A percentile compares a stretch with the other conserved stretches of the same genome.
Evolutionary conservation across 2,888 invertebrate genomes (phyloP).

Genomic region (Crematogaster levior): DNA sequence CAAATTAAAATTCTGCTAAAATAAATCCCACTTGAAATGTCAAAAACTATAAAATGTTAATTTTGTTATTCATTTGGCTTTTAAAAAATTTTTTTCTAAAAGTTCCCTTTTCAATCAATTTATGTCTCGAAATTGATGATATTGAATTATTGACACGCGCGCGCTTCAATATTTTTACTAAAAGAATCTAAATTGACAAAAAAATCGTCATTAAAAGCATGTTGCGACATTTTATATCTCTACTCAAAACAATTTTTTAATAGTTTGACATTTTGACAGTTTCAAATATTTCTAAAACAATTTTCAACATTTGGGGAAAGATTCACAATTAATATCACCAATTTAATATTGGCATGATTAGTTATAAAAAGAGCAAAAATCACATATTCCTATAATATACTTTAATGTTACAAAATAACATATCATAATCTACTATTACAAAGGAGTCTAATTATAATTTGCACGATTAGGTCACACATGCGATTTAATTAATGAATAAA

Average conservation of each 20-base stretch:
- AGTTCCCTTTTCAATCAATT: background rate
- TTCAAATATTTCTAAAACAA: background rate
- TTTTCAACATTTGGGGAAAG: background rate
- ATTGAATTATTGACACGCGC: background rate
- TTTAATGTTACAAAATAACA: background rate
- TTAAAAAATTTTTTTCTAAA: background rate
- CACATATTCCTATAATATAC: background rate
- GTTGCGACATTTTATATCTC: background rate
- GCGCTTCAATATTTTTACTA: background rate
- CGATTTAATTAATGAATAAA: constrained; percentile 50
- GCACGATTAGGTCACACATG: constrained; percentile 29
- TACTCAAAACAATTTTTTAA: background rate
- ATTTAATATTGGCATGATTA: background rate
- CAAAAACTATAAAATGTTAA: background rate
- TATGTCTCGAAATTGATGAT: background rate
- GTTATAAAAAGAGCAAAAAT: background rate
- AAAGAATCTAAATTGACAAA: background rate
- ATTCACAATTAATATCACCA: background rate
- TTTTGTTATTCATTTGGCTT: background rate
- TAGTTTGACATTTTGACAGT: background rate
- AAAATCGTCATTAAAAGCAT: constrained; percentile 1
- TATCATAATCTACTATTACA: background rate
- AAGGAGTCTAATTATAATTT: constrained; percentile 41
- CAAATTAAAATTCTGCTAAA: background rate
- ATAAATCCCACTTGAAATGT: background rate